Base-by-base conservation (phyloP, 1,140 invertebrate genomes). In the Drosophila simulans region DNA sequence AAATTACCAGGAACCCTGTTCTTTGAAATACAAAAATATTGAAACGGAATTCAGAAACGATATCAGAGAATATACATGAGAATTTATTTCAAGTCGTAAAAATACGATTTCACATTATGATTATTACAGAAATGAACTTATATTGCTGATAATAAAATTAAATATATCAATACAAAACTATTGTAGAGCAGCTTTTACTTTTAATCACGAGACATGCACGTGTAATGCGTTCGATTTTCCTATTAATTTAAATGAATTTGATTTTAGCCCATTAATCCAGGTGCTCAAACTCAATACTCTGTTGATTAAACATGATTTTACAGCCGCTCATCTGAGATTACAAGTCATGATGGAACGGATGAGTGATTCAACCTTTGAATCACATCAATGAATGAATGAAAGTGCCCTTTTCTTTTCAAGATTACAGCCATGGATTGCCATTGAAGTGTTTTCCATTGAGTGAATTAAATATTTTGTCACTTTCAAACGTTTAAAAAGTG, bases 141-240 rank as follows among this genome's bases (percentile, higher is more conserved):
- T 15, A 40, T 25, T 13, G 37, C 27, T 60, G 27, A 51, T 35
- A 51, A 62, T 43, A 4, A 46, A 25, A 59, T 53, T 59, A 25
- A 52, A 59, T 52, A 17, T 17, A 17, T 17, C 17, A 51, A 13
- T 17, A 20, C 10, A 45, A 45, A 45, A 20, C 42, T 20, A 20
- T 20, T 20, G 10, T 4, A 20, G 42, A 12, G 4, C 17, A 10
- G 10, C 17, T 45, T 20, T 43, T 20, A 20, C 42, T 20, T 4
- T 12, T 39, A 39, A 13, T 39, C 37, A 10, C 37, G 37, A 39
- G 12, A 39, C 12, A 39, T 8, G 8, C 31, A 31, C 31, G 10
- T 8, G 31, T 10, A 31, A 31, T 8, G 27, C 27, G 7, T 8
- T 31, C 8, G 31, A 31, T 31, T 31, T 31, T 31, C 1, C 2